phyloP scores from a whole-genome alignment of 2,113 vertebrate species.

The Zosterops borbonicus region DNA sequence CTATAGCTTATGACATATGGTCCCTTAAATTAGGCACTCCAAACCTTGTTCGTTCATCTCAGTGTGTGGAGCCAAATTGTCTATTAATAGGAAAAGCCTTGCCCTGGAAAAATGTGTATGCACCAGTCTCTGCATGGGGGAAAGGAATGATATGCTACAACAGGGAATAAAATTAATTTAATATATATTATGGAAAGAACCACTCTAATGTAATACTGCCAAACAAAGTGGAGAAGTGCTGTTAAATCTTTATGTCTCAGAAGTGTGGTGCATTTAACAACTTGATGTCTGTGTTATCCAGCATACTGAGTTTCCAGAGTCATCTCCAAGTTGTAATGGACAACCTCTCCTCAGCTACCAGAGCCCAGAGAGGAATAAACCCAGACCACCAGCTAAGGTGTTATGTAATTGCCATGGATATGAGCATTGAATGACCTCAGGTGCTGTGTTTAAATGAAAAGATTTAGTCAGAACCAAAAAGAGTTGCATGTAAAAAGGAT shows the following conservation, averaged over 20 bases:
- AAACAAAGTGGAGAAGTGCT: neutral
- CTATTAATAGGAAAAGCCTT: slow-evolving; percentile 56
- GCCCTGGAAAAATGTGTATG: slow-evolving; percentile 14
- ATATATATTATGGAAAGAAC: neutral
- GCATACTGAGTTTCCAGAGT: neutral
- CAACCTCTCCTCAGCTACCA: neutral
- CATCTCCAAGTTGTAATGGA: neutral
- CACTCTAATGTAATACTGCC: neutral
- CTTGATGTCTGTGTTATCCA: neutral
- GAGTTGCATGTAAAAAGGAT: neutral
- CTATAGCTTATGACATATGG: slow-evolving; percentile 51
- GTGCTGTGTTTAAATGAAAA: neutral
- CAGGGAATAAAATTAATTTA: slow-evolving; percentile 12
- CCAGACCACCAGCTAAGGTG: slow-evolving; percentile 10
- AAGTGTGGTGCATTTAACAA: neutral
- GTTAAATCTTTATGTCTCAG: neutral
- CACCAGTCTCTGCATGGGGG: neutral
- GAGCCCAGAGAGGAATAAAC: neutral
- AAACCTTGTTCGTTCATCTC: slow-evolving; percentile 37
- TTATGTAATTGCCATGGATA: neutral
- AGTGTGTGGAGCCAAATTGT: slow-evolving; percentile 8
- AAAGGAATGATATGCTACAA: neutral
- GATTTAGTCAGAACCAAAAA: neutral
- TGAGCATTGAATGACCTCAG: neutral
- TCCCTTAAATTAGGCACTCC: slow-evolving; percentile 37